Percentiles rank a stretch among this genome's conserved stretches.
Evolutionary conservation across 2,888 invertebrate genomes (phyloP).

Genomic region (Papilio protenor): DNA sequence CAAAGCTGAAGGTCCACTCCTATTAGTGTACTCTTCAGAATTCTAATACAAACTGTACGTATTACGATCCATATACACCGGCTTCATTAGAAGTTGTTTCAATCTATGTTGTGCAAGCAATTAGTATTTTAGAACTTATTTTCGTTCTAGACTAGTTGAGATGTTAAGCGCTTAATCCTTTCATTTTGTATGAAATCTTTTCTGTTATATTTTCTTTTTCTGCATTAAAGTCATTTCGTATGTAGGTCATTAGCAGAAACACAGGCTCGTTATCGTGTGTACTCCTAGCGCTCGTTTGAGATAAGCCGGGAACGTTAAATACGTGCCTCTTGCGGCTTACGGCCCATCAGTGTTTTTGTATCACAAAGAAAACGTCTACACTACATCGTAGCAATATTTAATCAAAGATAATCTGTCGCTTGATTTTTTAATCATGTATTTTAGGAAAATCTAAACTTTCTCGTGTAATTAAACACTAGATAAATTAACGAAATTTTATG

Average conservation of each 20-base stretch:
- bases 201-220: conserved; percentile 2
- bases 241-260: conserved; percentile 30
- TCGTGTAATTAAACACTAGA: not conserved
- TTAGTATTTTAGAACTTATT: not conserved
- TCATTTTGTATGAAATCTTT: conserved; percentile 11
- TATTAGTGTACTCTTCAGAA: conserved; percentile 10
- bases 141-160: not conserved
- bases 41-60: not conserved
- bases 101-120: not conserved
- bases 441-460: not conserved
- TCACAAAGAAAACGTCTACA: conserved; percentile 11
- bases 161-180: not conserved
- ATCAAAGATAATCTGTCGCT: not conserved
- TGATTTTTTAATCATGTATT: not conserved
- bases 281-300: conserved; percentile 58
- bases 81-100: not conserved
- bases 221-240: conserved; percentile 16
- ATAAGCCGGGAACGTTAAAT: conserved; percentile 75
- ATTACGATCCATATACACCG: not conserved
- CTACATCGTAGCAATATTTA: not conserved
- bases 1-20: conserved; percentile 2
- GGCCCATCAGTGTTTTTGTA: conserved; percentile 44
- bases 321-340: conserved; percentile 69
- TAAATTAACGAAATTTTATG: not conserved
- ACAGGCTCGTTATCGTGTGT: conserved; percentile 37